A percentile compares a stretch with the other conserved stretches of the same genome.
phyloP scores from a whole-genome alignment of 2,888 invertebrate genomes.

The Ypsolopha scabrella region DNA sequence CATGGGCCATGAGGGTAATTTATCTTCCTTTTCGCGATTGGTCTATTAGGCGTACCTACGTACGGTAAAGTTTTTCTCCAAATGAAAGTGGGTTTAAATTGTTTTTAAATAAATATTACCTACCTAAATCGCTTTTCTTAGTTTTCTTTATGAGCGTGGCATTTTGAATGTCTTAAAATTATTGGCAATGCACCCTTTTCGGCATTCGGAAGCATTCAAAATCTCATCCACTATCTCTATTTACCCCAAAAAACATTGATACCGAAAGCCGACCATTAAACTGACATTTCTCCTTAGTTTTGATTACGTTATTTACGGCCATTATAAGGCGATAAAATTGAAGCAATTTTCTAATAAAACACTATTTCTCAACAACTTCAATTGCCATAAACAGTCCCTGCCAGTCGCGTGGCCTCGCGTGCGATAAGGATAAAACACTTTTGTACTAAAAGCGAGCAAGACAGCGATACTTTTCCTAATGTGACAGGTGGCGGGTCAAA shows the following conservation, averaged over 20 bases:
- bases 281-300: no score
- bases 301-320: no score
- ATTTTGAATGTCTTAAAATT: no score
- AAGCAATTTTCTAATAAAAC: constrained; percentile 2
- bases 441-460: not conserved
- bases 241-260: no score
- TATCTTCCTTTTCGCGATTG: not conserved
- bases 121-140: no score
- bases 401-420: not conserved
- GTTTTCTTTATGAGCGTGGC: no score
- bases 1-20: not conserved
- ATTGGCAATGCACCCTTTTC: no score
- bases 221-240: no score
- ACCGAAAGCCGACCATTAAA: no score
- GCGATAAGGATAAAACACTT: not conserved
- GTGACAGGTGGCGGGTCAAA: constrained; percentile 8
- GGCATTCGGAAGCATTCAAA: no score
- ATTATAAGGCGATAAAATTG: not conserved
- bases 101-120: no score
- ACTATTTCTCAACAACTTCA: constrained; percentile 1
- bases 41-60: not conserved
- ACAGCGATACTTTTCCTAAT: not conserved
- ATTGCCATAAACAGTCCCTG: not conserved
- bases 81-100: no score
- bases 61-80: not conserved